These are phyloP conservation scores for Drosophila birchii DNA, from an alignment of 2,888 invertebrate genomes.

Conservation along the genomic window DNA sequence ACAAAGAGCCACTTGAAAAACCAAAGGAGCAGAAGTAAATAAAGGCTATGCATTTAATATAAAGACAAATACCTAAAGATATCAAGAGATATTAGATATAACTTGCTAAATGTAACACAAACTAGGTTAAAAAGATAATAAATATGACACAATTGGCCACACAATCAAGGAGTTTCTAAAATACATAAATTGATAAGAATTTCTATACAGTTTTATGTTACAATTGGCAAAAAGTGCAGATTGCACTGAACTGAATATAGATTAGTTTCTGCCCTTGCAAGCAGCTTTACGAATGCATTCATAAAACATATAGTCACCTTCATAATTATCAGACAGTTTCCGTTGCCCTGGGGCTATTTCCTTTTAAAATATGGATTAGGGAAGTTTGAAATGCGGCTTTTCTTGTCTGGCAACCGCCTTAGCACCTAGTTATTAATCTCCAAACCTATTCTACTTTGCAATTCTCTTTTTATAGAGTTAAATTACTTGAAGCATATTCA, in stretches of 20 bases:
- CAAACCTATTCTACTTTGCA: not conserved
- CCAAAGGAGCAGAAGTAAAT: not conserved
- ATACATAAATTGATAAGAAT: not conserved
- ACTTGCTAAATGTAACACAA: not conserved
- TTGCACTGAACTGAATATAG: no score
- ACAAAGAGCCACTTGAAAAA: not conserved
- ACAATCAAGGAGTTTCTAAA: not conserved
- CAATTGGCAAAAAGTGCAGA: not conserved
- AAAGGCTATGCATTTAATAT: no score
- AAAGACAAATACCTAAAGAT: no score
- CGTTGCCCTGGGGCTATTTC: not conserved
- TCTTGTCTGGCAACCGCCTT: no score
- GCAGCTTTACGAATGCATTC: not conserved
- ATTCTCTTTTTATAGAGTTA: not conserved
- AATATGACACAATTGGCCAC: not conserved
- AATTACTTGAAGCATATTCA: not conserved
- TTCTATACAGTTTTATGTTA: not conserved
- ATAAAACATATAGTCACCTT: not conserved
- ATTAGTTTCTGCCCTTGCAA: not conserved
- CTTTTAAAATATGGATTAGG: not conserved
- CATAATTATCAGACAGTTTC: not conserved
- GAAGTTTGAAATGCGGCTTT: not conserved
- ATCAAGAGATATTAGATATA: no score
- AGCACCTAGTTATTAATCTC: not conserved
- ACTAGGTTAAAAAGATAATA: not conserved